A percentile compares a stretch with the other conserved stretches of the same genome.
Conservation (phyloP, 2,797 vertebrate species). For the Cryptoblepharus egeriae region DNA sequence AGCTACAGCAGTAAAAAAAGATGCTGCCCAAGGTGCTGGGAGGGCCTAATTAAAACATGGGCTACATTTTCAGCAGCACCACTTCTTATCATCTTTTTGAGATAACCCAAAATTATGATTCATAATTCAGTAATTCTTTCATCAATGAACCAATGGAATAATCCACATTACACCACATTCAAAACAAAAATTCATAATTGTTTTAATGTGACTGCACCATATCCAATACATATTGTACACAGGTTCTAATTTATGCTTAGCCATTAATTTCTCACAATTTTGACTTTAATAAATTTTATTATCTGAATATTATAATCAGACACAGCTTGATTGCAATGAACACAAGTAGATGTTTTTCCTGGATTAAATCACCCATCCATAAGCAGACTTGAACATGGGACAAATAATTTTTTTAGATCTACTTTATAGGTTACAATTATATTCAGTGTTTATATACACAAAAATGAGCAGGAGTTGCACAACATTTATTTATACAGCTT, state of each 20-base stretch:
- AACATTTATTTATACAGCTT: conserved; percentile 39
- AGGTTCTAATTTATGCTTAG: background rate
- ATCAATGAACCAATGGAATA: background rate
- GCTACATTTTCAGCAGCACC: no score
- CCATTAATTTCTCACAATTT: background rate
- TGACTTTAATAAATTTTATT: background rate
- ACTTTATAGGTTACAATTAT: conserved; percentile 8
- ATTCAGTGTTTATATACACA: conserved; percentile 48
- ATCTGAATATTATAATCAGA: background rate
- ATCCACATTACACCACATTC: background rate
- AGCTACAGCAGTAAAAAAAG: no score
- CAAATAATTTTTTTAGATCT: background rate
- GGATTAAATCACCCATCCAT: conserved; percentile 6
- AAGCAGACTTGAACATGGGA: conserved; percentile 16
- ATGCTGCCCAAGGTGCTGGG: no score
- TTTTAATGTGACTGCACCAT: background rate
- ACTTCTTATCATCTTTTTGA: no score
- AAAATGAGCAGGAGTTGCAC: conserved; percentile 35
- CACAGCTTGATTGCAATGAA: conserved; percentile 29
- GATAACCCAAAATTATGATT: background rate
- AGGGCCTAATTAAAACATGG: no score
- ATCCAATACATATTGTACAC: background rate
- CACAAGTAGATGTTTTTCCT: conserved; percentile 21
- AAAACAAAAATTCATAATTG: background rate
- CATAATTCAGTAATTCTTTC: background rate